Base-by-base conservation (phyloP, 2,113 vertebrate genomes). In the Epinephelus fuscoguttatus region DNA sequence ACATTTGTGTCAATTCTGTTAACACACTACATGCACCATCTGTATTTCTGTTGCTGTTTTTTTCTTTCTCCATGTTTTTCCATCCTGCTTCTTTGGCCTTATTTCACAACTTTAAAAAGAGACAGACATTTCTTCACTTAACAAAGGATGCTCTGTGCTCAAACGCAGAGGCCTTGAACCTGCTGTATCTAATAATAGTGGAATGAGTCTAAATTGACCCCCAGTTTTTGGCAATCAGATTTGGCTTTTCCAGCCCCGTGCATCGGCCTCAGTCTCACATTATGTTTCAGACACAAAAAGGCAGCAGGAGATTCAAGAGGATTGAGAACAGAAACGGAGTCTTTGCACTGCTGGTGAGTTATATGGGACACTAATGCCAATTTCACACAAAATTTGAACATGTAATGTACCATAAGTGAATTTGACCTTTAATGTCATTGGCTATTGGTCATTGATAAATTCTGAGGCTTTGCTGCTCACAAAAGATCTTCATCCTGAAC, bases 301-400 rank as follows among this genome's bases (percentile, higher is more conserved):
- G 96, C 56, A 96, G 96, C 95, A 95, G 95, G 94, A 94, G 96
- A 87, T 96, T 96, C 95, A 96, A 96, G 95, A 96, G 96, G 95
- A 96, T 96, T 95, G 96, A 96, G 88, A 96, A 96, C 95, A 96
- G 95, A 95, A 96, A 96, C 21, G 96, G 96, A 95, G 95, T 96
- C 92, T 96, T 96, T 96, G 95, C 95, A 50, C 87, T 96, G 87
- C 94, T 96, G 96, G 96, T 96, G 94, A 96, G 96, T 96, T 76
- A 45, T 78, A 78, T 81, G 70, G 78, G 85, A 81, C 55, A 72
- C 49, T 62, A 30, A 80, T 80, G 52, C 47, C 52, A 70, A 72
- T 82, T 70, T 75, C 45, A 78, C 40, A 75, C 30, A 60, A 78
- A 86, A 60, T 9, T 47, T 10, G 6, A 82, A 45, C 13, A 79